These are phyloP conservation scores for Oryctes rhinoceros DNA, from an alignment of 1,140 invertebrate species.

Conservation along the genomic window DNA sequence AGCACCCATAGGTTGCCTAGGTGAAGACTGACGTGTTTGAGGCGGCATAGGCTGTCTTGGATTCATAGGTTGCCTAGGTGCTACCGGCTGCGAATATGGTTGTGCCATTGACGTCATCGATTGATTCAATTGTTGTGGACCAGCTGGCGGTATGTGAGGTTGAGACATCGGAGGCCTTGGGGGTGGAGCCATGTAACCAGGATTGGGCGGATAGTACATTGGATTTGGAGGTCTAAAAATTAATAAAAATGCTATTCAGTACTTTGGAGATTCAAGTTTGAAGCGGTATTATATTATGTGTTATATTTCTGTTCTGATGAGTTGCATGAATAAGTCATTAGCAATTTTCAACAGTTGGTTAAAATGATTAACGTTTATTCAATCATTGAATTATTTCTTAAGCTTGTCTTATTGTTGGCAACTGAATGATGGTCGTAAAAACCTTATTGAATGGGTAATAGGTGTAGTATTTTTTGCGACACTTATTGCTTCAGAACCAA, in stretches of 20 bases:
- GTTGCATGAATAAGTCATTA: too few species aligned
- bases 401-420: too few species aligned
- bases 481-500: too few species aligned
- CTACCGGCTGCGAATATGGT: constrained; percentile 24
- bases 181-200: constrained; percentile 61
- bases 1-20: constrained; percentile 42
- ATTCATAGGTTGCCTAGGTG: constrained; percentile 45
- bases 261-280: too few species aligned
- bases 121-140: constrained; percentile 49
- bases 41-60: constrained; percentile 48
- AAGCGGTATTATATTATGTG: background rate
- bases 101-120: constrained; percentile 55
- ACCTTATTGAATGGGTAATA: too few species aligned
- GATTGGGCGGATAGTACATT: constrained; percentile 56
- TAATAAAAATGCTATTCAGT: constrained; percentile 29
- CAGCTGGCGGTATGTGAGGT: constrained; percentile 61
- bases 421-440: too few species aligned
- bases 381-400: too few species aligned
- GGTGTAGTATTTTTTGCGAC: too few species aligned
- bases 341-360: too few species aligned
- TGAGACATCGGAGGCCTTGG: constrained; percentile 57
- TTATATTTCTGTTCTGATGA: too few species aligned
- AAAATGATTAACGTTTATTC: too few species aligned
- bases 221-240: constrained; percentile 55
- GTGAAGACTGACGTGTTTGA: constrained; percentile 46